phyloP scores from a whole-genome alignment of 2,797 vertebrate genomes.

The Premnoplex brunnescens region DNA sequence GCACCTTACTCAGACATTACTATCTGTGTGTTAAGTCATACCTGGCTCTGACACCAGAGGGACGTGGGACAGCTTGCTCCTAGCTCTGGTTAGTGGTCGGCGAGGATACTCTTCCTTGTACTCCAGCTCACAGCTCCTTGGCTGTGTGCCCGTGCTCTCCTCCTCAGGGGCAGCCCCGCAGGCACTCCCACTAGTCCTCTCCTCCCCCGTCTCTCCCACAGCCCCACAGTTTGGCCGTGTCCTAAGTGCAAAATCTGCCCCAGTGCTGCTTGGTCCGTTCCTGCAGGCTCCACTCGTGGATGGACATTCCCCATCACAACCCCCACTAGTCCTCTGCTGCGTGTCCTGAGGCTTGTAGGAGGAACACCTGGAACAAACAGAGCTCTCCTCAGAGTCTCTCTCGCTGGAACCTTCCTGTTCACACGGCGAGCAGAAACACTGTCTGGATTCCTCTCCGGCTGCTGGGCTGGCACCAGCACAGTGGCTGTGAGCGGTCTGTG shows the following conservation, averaged over 20 bases:
- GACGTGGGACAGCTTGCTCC: constrained; percentile 88
- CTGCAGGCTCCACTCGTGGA: constrained; percentile 75
- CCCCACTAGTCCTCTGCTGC: constrained; percentile 74
- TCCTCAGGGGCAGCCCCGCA: constrained; percentile 66
- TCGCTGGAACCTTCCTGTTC: constrained; percentile 65
- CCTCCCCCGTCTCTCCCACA: constrained; percentile 53
- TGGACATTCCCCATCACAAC: constrained; percentile 71
- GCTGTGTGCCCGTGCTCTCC: constrained; percentile 66
- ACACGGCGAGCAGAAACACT: constrained; percentile 73
- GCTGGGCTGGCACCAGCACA: constrained; percentile 56
- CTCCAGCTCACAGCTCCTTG: constrained; percentile 62
- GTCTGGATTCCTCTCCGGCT: constrained; percentile 57
- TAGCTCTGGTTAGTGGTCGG: constrained; percentile 91
- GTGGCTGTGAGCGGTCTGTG: constrained; percentile 63
- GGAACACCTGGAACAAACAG: constrained; percentile 78
- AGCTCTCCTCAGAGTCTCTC: constrained; percentile 66
- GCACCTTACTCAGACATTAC: not conserved
- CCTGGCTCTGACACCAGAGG: constrained; percentile 90
- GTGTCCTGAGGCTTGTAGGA: constrained; percentile 72
- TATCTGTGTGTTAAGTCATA: constrained; percentile 67
- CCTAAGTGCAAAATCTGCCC: constrained; percentile 78
- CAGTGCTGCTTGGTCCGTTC: constrained; percentile 70
- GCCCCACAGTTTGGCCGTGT: constrained; percentile 73
- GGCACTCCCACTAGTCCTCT: constrained; percentile 75
- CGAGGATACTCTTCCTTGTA: constrained; percentile 82